Evolutionary conservation across 2,797 vertebrate species (phyloP), one percentile per base, ranked within the genome.

Genomic region (Myotis myotis): DNA sequence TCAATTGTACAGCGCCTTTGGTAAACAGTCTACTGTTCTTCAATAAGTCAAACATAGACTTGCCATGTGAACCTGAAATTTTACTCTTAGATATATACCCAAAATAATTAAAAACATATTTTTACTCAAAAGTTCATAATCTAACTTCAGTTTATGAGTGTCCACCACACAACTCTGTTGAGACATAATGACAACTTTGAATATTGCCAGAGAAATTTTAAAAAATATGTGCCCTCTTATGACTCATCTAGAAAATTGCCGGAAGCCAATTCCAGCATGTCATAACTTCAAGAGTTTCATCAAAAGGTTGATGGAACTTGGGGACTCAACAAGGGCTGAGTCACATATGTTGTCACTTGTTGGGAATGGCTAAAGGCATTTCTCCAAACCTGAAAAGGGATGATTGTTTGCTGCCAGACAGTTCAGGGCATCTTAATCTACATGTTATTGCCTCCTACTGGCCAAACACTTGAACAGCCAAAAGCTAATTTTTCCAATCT

Each of bases 161-260:
- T 95, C 95, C 96, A 96, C 93, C 91, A 97, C 91, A 78, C 7
- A 95, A 38, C 66, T 97, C 93, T 96, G 95, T 97, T 96, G 97
- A 91, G 93, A 98, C 96, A 97, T 70, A 68, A 97, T 89, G 96
- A 97, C 97, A 97, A 97, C 36, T 97, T 90, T 76, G 95, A 97
- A 93, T 95, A 97, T 98, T 98, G 98, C 96, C 97, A 97, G 94
- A 38, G 93, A 97, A 95, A 95, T 89, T 94, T 96, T 57, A 10
- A 97, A 98, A 98, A 98, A 96, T 66, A 96, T 53, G 95, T 97
- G 96, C 75, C 96, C 96, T 97, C 91, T 85, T 95, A 71, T 16
- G 94, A 97, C 81, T 76, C 89, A 96, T 97, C 64, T 88, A 97
- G 94, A 97, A 96, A 94, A 94, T 89, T 44, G 44, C 44, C 10